Evolutionary conservation across 1,140 invertebrate genomes (phyloP), one percentile per base, ranked within the genome.

Genomic region (Onthophagus taurus): DNA sequence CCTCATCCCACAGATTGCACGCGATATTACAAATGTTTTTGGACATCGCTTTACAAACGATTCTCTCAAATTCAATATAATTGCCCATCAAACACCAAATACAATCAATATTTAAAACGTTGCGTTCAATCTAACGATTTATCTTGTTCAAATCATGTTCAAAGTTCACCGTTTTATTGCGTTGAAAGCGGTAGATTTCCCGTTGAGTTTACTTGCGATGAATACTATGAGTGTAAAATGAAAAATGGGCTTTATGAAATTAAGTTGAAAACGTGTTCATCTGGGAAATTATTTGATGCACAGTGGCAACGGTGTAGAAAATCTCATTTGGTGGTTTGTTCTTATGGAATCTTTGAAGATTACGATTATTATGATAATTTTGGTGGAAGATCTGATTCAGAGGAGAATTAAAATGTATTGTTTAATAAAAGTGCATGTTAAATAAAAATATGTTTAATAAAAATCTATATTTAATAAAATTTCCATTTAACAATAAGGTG

Each of bases 21-120:
- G 20, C 47, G 52, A 13, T 60, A 56, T 37, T 60, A 53, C 14
- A 47, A 49, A 21, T 60, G 55, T 33, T 47, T 35, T n/a, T 60
- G 49, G 50, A 45, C 49, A 21, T 50, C 31, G 7, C 12, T 55
- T 18, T 44, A 38, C 24, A 12, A 49, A 18, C 41, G 42, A 19
- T 59, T 38, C 30, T 38, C 48, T 19, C 31, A 55, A 4, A 50
- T 44, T 35, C 57, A 59, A 34, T 56, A 50, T 24, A 31, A 47
- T 23, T 59, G 57, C 47, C 50, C 51, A 8, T 17, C 35, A 17
- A 23, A 39, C 11, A 39, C 41, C 23, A 30, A 16, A 18, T 57
- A 42, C 43, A 42, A 52, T 44, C 24, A 35, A 30, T 16, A 45
- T n/a, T 11, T 23, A 21, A 17, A 36, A 13, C 29, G 31, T 23